phyloP scores from a whole-genome alignment of 2,888 invertebrate genomes.

The Catocala sponsa region DNA sequence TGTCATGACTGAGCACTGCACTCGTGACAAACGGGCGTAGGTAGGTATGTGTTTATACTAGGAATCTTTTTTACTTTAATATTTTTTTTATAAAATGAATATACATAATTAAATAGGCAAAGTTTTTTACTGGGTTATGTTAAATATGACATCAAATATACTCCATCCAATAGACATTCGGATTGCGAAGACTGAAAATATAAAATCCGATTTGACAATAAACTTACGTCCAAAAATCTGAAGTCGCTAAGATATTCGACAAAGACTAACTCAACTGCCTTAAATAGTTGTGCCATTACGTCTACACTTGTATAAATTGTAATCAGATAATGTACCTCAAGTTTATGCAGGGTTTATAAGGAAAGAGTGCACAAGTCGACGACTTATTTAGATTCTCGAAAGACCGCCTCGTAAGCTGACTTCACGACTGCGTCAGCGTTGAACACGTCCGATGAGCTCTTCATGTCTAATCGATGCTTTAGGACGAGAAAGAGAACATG shows the following conservation, averaged over 20 bases:
- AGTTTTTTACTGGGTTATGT: slow-evolving; percentile 21
- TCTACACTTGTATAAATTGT: slow-evolving; percentile 7
- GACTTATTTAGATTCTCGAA: slow-evolving; percentile 1
- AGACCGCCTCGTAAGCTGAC: not conserved
- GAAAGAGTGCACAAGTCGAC: slow-evolving; percentile 1
- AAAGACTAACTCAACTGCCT: slow-evolving; percentile 23
- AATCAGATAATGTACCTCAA: slow-evolving; percentile 11
- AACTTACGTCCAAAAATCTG: slow-evolving; percentile 69
- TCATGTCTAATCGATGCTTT: slow-evolving; percentile 30
- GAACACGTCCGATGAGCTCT: not conserved
- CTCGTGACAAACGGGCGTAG: not conserved
- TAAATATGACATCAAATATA: slow-evolving; percentile 27
- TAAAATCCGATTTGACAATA: slow-evolving; percentile 71
- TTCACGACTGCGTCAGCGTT: too few relatives aligned
- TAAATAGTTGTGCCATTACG: slow-evolving; percentile 21
- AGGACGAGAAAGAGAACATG: not conserved
- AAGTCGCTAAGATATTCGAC: slow-evolving; percentile 30
- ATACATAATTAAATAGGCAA: not conserved
- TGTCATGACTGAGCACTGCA: not conserved
- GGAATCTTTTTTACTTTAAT: not conserved
- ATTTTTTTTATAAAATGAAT: too few relatives aligned
- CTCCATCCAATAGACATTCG: slow-evolving; percentile 67
- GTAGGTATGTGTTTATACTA: not conserved
- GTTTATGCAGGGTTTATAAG: slow-evolving; percentile 11
- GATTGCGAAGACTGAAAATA: slow-evolving; percentile 71